Base-by-base conservation (phyloP, 2,888 invertebrate genomes). In the Xanthorhoe spadicearia region DNA sequence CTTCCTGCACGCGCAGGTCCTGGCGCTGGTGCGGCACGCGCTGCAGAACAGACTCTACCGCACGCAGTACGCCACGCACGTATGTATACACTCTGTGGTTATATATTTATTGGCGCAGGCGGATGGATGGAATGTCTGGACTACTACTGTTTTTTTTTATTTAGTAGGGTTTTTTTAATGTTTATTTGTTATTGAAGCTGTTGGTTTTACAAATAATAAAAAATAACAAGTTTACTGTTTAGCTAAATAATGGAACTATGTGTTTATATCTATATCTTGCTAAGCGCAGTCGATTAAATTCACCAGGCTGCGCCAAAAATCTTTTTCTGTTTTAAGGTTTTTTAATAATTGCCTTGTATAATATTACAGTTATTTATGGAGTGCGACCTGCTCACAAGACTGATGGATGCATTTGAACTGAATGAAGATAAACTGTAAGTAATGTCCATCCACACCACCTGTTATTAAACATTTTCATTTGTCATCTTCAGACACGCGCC, bases 1-100 rank as follows among this genome's bases (percentile, higher is more conserved):
- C 94, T 98, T 99, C 93, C 94, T 99, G 84, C 99, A 99, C 91
- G 96, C 96, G 75, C 97, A 98, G 93, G 96, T 98, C 75, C 96
- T 96, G 87, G 95, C 96, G 86, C 96, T 97, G 85, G 90, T 98
- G 77, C 94, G 94, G 69, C 94, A 95, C 90, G 96, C 97, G 80
- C 95, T 97, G 79, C 74, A 64, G 83, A 86, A 86, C 81, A 64
- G 74, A n/a, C 76, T 74, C 32, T 84, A 82, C 78, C 75, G 84
- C 73, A 71, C 78, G 74, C 84, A 83, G 68, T 88, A 87, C 79
- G 83, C 84, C 0, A 18, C 68, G 15, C 84, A 86, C 51, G 86
- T 86, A 49, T 76, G 85, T 82, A 62, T 32, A 32, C 32, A 6
- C 8, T 7, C 23, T 4, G 1, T 23, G 4, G 2, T 23, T 23